Evolutionary conservation across 2,797 vertebrate genomes (phyloP), one percentile per base, ranked within the genome.

Genomic region (Balearica regulorum): DNA sequence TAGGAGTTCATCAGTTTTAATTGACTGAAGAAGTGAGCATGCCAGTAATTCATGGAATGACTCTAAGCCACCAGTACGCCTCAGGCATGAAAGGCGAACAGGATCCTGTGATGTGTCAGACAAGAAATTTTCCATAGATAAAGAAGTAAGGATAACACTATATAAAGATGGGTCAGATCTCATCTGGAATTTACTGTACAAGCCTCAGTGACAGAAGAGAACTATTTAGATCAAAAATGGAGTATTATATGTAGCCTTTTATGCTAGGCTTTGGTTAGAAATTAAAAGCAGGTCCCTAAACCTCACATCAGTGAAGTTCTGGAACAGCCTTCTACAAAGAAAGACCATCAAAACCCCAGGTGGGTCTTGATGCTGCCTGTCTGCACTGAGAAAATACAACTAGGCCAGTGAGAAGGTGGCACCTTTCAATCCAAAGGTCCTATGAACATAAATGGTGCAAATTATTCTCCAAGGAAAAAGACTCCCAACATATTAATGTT

Each of bases 1-100:
- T 76, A 61, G 48, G 65, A 96, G 58, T 93, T 91, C 81, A 87
- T 93, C 71, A 85, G 68, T 92, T 91, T 89, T 95, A 96, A 92
- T 49, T 93, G 86, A 89, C 78, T 57, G 88, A 87, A 10, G 84
- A 93, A 77, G 13, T 53, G 62, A 71, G 26, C 39, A 66, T 51
- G 28, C 43, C 60, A 85, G 55, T 73, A 92, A 92, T 77, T 89
- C 81, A 83, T 31, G 84, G 60, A 91, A 64, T 28, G 39, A 73
- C 68, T 94, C 61, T 41, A 83, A 87, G 75, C 28, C 37, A 91
- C 73, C 78, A 44, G 55, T 37, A 22, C 0, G 2, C 75, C 89
- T 91, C 81, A 83, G 75, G 75, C 71, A 64, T 54, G 60, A 94
- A 91, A 90, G 53, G 64, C 28, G 89, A 85, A 95, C 11, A 11